Evolutionary conservation across 2,888 invertebrate genomes (phyloP).

Genomic region (Phengaris arion): DNA sequence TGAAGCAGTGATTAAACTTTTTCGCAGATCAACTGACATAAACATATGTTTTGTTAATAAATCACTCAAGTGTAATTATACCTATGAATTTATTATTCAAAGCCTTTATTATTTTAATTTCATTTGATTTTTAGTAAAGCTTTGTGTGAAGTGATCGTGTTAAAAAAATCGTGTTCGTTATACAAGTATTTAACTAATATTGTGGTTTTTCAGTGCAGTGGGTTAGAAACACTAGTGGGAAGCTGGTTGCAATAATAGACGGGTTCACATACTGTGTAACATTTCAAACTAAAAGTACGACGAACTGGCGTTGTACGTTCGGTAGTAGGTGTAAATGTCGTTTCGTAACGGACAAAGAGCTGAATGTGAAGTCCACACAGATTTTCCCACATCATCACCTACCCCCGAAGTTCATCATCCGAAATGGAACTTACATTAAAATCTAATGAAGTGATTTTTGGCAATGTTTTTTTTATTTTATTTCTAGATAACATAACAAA

Average conservation of each 20-base stretch:
- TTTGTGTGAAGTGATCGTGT: too few species aligned
- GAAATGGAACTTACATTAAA: neutral
- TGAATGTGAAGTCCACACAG: neutral
- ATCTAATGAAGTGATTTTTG: too few species aligned
- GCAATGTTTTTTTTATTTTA: too few species aligned
- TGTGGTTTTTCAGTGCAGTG: conserved; percentile 39
- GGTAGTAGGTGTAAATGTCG: conserved; percentile 43
- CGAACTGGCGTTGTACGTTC: conserved; percentile 44
- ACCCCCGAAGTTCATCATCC: conserved; percentile 1
- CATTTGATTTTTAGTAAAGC: too few species aligned
- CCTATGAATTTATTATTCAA: too few species aligned
- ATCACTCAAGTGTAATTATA: too few species aligned
- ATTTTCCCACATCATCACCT: neutral
- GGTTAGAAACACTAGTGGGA: conserved; percentile 39
- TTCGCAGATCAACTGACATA: neutral
- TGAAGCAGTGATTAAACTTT: neutral
- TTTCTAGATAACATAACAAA: too few species aligned
- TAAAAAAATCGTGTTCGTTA: too few species aligned
- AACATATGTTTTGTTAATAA: too few species aligned
- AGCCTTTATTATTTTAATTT: too few species aligned
- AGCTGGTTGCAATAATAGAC: conserved; percentile 40
- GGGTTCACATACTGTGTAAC: conserved; percentile 49
- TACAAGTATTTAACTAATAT: neutral
- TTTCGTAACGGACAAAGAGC: conserved; percentile 34
- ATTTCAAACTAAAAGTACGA: conserved; percentile 34